These are phyloP conservation scores for Geotria australis DNA, from an alignment of 2,797 vertebrate species.

Conservation along the genomic window DNA sequence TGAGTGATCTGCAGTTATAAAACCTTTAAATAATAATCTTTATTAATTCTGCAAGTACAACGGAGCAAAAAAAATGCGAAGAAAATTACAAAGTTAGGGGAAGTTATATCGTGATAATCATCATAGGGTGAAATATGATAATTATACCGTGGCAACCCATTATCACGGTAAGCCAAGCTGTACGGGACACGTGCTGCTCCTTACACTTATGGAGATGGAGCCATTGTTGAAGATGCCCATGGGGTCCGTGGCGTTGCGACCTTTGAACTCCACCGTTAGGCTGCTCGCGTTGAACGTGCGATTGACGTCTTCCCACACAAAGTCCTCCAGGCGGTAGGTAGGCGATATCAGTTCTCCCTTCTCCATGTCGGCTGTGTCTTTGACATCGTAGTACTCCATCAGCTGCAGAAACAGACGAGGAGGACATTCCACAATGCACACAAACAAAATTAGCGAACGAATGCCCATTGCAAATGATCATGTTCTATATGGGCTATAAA, in stretches of 20 bases:
- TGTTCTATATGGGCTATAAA: too few relatives aligned
- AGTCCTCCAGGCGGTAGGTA: constrained; percentile 21
- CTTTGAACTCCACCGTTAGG: constrained; percentile 12
- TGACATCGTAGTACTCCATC: constrained; percentile 28
- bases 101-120: too few relatives aligned
- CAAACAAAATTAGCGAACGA: too few relatives aligned
- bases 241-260: constrained; percentile 3
- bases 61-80: not conserved
- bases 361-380: constrained; percentile 6
- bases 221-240: constrained; percentile 10
- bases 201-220: constrained; percentile 27
- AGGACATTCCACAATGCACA: not conserved
- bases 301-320: constrained; percentile 26
- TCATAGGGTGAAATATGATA: too few relatives aligned
- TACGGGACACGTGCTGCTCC: not conserved
- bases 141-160: too few relatives aligned
- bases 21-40: not conserved
- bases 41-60: not conserved
- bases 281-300: constrained; percentile 8
- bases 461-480: too few relatives aligned
- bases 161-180: too few relatives aligned
- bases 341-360: constrained; percentile 15
- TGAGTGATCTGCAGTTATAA: too few relatives aligned
- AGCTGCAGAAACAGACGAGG: constrained; percentile 15
- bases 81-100: too few relatives aligned